Conservation (phyloP, 53 echinoderm and acorn worm genomes). For the Patiria pectinifera region DNA sequence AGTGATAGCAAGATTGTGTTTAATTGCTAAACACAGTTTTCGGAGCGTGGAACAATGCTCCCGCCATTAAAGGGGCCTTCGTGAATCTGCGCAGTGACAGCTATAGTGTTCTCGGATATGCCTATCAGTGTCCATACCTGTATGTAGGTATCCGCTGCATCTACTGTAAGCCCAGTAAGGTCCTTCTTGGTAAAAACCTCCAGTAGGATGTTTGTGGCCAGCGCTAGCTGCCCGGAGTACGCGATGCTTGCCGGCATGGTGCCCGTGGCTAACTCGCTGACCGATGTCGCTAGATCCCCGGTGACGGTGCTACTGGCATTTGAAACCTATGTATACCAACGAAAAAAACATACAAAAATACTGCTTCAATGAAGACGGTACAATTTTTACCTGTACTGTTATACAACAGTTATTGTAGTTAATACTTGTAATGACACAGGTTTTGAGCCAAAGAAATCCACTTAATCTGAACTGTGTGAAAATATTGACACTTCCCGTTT, state of each 20-base stretch:
- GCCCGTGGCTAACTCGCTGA: neutral
- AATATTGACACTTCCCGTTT: no score
- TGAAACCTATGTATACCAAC: neutral
- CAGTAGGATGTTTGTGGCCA: neutral
- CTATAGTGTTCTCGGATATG: no score
- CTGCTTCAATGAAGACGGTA: neutral
- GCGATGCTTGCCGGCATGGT: neutral
- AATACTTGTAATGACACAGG: no score
- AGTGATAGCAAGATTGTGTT: no score
- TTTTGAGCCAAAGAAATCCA: no score
- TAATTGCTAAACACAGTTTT: no score
- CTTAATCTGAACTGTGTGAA: no score
- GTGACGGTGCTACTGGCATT: neutral
- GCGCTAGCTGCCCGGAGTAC: constrained; percentile 43
- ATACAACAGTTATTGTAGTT: no score
- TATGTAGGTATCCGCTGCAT: constrained; percentile 11
- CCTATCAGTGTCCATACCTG: constrained; percentile 8
- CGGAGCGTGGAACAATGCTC: no score
- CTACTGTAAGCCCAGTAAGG: neutral
- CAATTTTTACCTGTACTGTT: neutral
- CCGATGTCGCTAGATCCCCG: neutral
- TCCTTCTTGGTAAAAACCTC: neutral
- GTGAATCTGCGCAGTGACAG: no score
- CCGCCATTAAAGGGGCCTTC: no score
- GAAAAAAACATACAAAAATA: neutral